Conservation (phyloP, 2,888 invertebrate species). For the Heterodera filipjevi region DNA sequence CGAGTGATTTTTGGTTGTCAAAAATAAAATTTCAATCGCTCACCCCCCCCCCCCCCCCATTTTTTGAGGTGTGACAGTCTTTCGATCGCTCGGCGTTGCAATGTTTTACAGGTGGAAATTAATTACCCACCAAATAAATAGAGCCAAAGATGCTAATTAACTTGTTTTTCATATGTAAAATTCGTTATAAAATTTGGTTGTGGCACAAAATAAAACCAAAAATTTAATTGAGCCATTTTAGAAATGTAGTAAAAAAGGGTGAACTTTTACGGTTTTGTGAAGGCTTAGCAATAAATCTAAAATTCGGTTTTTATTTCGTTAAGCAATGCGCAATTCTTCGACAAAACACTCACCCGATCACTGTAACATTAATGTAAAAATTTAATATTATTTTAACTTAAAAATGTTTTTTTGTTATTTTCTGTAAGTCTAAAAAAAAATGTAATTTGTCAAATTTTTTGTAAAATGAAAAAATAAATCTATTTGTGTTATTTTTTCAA, state of each 20-base stretch:
- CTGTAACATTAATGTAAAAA: conserved; percentile 54
- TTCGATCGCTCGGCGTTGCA: conserved; percentile 57
- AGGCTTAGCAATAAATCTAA: too few relatives aligned
- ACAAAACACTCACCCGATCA: conserved; percentile 53
- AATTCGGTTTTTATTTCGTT: not conserved
- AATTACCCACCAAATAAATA: too few relatives aligned
- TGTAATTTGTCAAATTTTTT: not conserved
- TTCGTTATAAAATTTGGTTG: too few relatives aligned
- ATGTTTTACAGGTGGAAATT: conserved; percentile 43
- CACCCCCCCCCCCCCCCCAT: too few relatives aligned
- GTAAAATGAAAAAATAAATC: not conserved
- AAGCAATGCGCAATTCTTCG: conserved; percentile 55
- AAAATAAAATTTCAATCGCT: not conserved
- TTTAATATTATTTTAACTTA: not conserved
- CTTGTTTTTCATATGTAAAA: too few relatives aligned
- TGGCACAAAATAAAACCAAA: too few relatives aligned
- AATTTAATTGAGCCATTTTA: too few relatives aligned
- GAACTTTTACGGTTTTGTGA: too few relatives aligned
- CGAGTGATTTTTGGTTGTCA: conserved; percentile 47
- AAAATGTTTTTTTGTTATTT: not conserved
- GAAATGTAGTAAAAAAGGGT: too few relatives aligned
- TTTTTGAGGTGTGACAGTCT: conserved; percentile 53
- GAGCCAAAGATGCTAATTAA: too few relatives aligned
- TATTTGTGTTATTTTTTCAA: not conserved
- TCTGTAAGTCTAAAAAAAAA: not conserved